Evolutionary conservation across 2,113 vertebrate species (phyloP).

Genomic region (Ailurus styani): DNA sequence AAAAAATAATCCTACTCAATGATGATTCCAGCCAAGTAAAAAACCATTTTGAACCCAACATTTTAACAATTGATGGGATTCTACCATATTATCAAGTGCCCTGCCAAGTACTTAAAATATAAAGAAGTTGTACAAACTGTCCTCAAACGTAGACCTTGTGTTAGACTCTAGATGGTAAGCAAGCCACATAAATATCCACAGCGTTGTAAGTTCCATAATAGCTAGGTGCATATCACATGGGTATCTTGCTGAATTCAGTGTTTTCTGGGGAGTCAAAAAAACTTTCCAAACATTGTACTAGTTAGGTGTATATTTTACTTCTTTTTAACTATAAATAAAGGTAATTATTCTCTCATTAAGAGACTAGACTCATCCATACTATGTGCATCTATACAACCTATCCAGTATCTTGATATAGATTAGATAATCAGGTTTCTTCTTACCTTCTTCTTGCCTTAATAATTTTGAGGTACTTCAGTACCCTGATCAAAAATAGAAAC

Average conservation of each 20-base stretch:
- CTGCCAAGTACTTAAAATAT: background rate
- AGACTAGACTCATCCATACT: background rate
- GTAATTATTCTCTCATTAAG: background rate
- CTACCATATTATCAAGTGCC: background rate
- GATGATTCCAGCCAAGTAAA: background rate
- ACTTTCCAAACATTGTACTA: background rate
- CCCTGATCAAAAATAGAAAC: background rate
- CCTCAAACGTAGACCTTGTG: background rate
- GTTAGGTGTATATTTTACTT: background rate
- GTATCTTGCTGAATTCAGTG: background rate
- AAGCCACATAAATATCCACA: background rate
- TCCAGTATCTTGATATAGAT: background rate
- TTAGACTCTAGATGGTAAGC: background rate
- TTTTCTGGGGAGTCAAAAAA: background rate
- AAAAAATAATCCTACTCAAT: background rate
- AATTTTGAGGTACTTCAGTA: background rate
- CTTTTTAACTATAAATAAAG: background rate
- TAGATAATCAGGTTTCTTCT: background rate
- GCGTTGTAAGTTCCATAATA: background rate
- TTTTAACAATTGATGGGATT: background rate
- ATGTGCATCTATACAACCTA: background rate
- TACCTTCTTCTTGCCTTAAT: too few relatives aligned
- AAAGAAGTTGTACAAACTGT: background rate
- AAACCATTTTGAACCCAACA: background rate
- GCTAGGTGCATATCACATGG: background rate